phyloP scores from a whole-genome alignment of 1,140 invertebrate species.

The Mesaphorura yosii region DNA sequence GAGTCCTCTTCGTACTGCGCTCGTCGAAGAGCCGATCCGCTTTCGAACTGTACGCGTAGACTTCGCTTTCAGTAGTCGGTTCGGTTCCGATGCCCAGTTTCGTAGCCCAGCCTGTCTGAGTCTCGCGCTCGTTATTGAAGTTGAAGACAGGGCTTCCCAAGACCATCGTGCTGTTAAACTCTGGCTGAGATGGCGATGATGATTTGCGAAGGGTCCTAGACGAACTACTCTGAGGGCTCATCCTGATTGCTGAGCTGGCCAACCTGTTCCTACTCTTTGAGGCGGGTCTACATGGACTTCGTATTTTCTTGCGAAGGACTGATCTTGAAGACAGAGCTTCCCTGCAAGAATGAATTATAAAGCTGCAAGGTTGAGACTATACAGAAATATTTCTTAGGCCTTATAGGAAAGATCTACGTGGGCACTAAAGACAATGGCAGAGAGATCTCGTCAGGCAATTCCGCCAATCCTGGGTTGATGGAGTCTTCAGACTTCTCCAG shows the following conservation, averaged over 20 bases:
- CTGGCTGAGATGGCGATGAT: not conserved
- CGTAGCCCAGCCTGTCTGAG: not conserved
- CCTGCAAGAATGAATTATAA: slow-evolving; percentile 1
- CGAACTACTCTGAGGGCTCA: not conserved
- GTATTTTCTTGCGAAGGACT: slow-evolving; percentile 20
- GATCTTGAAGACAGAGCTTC: slow-evolving; percentile 12
- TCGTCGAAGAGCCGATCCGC: not conserved
- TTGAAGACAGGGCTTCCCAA: not conserved
- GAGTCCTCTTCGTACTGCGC: not conserved
- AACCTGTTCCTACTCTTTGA: not conserved
- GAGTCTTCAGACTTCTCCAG: not conserved
- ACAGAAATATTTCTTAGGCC: not conserved
- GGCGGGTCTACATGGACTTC: slow-evolving; percentile 14
- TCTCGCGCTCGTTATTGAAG: not conserved
- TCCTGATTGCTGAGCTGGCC: not conserved
- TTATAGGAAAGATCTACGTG: not conserved
- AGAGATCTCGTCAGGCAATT: not conserved
- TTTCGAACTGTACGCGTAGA: not conserved
- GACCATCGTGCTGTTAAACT: not conserved
- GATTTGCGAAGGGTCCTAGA: not conserved
- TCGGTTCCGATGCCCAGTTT: not conserved
- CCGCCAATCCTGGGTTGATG: not conserved
- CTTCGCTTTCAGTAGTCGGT: not conserved
- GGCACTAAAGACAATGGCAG: too few species aligned
- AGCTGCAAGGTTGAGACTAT: not conserved